A percentile compares a stretch with the other conserved stretches of the same genome.
These are phyloP conservation scores for Arrhopalites spinosus DNA, from an alignment of 2,888 invertebrate species.

Conservation along the genomic window DNA sequence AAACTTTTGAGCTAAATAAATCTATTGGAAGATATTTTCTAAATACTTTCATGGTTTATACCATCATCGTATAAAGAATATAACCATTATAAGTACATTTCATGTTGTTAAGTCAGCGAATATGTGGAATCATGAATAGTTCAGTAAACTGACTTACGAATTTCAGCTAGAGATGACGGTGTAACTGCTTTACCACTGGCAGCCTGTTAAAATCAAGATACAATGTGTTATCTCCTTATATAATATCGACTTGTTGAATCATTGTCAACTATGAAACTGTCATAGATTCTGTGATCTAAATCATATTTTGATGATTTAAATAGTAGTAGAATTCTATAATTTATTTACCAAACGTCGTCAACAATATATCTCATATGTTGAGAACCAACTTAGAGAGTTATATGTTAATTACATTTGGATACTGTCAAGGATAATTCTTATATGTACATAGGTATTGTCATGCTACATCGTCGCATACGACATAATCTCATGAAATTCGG, in stretches of 20 bases:
- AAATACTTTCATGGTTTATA: too few relatives aligned
- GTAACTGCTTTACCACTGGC: slow-evolving; percentile 58
- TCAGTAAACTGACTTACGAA: too few relatives aligned
- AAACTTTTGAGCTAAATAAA: too few relatives aligned
- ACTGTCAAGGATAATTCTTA: neutral
- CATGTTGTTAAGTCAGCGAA: too few relatives aligned
- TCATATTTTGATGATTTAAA: slow-evolving; percentile 39
- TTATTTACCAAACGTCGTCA: slow-evolving; percentile 56
- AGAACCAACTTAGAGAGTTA: slow-evolving; percentile 45
- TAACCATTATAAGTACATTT: too few relatives aligned
- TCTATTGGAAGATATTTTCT: too few relatives aligned
- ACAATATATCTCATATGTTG: slow-evolving; percentile 47
- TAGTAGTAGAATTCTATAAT: slow-evolving; percentile 31
- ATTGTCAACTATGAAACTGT: neutral
- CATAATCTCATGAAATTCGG: too few relatives aligned
- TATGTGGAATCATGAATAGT: too few relatives aligned
- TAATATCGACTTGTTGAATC: neutral
- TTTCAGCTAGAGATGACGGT: slow-evolving; percentile 69
- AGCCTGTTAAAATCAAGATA: slow-evolving; percentile 43
- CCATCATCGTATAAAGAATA: too few relatives aligned
- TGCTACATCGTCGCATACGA: neutral
- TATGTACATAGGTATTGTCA: neutral
- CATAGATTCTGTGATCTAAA: slow-evolving; percentile 11
- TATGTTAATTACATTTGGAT: slow-evolving; percentile 53
- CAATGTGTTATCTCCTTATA: neutral